phyloP scores from a whole-genome alignment of 2,113 vertebrate genomes.

The Gasterosteus aculeatus region DNA sequence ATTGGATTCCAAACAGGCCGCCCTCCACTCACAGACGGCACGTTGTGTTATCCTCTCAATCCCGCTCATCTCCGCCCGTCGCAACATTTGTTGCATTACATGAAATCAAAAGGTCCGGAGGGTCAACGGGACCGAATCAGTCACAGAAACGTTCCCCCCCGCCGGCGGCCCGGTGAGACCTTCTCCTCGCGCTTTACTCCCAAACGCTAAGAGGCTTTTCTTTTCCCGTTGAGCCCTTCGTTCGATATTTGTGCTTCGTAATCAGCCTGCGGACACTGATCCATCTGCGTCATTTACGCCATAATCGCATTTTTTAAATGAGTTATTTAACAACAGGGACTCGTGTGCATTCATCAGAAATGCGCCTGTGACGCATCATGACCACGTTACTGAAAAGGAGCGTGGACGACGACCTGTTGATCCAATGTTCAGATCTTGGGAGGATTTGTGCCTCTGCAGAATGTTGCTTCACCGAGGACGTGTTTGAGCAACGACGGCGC shows the following conservation, averaged over 20 bases:
- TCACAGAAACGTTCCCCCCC: too few species aligned
- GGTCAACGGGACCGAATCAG: too few species aligned
- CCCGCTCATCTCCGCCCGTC: neutral
- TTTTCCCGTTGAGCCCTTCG: neutral
- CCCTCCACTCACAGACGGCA: neutral
- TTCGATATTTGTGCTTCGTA: constrained; percentile 34
- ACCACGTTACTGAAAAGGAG: neutral
- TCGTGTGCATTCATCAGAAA: neutral
- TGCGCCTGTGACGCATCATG: neutral
- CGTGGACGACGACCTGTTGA: neutral
- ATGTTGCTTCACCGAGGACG: constrained; percentile 48
- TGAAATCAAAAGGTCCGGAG: neutral
- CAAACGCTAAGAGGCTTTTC: constrained; percentile 32
- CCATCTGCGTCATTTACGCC: constrained; percentile 27
- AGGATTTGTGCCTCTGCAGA: constrained; percentile 36
- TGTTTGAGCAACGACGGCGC: constrained; percentile 22
- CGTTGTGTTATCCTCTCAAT: neutral
- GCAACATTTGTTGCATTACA: neutral
- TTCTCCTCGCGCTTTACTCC: neutral
- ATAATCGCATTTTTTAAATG: constrained; percentile 19
- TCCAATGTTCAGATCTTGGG: constrained; percentile 26
- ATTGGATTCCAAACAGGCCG: constrained; percentile 23
- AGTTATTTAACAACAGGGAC: neutral
- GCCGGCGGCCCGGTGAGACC: neutral
- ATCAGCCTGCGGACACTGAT: constrained; percentile 24